Base-by-base conservation (phyloP, 1,140 invertebrate species). In the Amphibalanus amphitrite region DNA sequence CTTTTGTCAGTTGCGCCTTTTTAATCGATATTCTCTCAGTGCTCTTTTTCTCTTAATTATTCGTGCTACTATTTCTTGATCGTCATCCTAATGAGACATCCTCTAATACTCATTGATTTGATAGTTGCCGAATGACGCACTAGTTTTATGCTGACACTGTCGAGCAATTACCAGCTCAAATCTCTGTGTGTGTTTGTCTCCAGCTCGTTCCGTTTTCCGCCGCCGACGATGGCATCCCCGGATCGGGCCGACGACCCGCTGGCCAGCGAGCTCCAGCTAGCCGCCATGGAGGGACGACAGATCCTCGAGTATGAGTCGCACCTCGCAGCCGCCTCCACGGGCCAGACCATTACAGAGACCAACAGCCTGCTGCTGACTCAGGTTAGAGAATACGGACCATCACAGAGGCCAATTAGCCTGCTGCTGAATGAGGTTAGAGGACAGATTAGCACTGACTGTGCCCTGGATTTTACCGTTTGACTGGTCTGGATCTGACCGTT, bases 241-340 rank as follows among this genome's bases (percentile, higher is more conserved):
- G 85, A 88, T 75, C 79, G 83, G 28, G 81, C 84, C 47, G 86
- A 88, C 70, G 84, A 88, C 72, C 82, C 87, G 30, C 81, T 81
- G 73, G 78, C 79, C 1, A 84, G 86, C 74, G 89, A 90, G 78
- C 79, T 87, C 29, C 87, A 91, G 80, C 83, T 90, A 26, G 80
- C 85, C 28, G 83, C 85, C 13, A 76, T 90, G 17, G 92, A 95
- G 80, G 88, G 89, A 74, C 87, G 91, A 75, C 84, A 87, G 74
- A 94, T 98, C 74, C 78, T 98, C 0, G 90, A 95, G 80, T 95
- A 97, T 81, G 95, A 98, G 83, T 86, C 87, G 0, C 91, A 97
- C 82, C 81, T 98, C 33, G 95, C 95, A 0, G 91, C 91, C 8
- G 89, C 87, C 64, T 92, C 92, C 74, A 92, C 90, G 25, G 89